A percentile compares a stretch with the other conserved stretches of the same genome.
Conservation (phyloP, 2,797 vertebrate species). For the Acrocephalus scirpaceus region DNA sequence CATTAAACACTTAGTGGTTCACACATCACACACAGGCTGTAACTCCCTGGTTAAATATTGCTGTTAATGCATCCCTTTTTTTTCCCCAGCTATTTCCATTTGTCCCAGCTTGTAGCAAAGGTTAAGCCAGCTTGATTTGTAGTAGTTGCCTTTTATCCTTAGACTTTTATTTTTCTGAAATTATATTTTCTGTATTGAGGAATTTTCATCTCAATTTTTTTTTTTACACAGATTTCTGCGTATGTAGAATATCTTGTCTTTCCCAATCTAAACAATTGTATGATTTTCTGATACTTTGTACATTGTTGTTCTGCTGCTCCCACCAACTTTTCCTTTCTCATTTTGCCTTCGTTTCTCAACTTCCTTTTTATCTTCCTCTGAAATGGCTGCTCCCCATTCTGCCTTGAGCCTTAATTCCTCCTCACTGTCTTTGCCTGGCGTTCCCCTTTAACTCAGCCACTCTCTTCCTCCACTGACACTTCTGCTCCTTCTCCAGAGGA, state of each 20-base stretch:
- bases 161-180: background rate
- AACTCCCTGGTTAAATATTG: conserved; percentile 4
- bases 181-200: background rate
- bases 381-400: background rate
- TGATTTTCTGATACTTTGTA: background rate
- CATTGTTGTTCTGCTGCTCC: background rate
- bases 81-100: background rate
- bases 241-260: background rate
- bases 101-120: background rate
- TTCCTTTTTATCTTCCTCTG: background rate
- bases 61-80: background rate
- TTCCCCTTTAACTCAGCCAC: background rate
- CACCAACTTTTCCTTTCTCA: background rate
- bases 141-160: background rate
- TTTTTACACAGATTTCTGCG: background rate
- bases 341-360: background rate
- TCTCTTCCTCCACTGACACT: background rate
- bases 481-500: background rate
- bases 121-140: background rate
- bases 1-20: background rate
- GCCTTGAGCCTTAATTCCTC: background rate
- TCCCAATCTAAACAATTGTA: background rate
- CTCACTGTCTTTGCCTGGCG: rapidly evolving
- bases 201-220: background rate
- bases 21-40: background rate